A percentile compares a stretch with the other conserved stretches of the same genome.
Evolutionary conservation across 1,140 invertebrate species (phyloP).

Genomic region (Himalopsyche phryganea): DNA sequence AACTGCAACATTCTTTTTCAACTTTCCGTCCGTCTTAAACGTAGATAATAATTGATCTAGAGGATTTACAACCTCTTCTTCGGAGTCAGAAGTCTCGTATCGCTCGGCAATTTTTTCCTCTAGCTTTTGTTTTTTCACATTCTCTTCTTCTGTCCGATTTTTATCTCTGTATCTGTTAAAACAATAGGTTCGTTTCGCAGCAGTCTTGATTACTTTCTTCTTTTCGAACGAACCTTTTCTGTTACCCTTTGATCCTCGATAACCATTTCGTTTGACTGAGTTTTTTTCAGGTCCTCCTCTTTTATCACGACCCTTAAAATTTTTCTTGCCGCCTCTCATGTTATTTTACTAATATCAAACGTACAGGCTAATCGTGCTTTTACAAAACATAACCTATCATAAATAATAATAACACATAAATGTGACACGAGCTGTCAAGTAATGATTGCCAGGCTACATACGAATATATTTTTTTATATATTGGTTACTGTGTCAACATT

Average conservation of each 20-base stretch:
- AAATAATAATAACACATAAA: neutral
- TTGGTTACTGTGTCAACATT: no score
- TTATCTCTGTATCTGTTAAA: conserved; percentile 52
- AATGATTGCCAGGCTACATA: no score
- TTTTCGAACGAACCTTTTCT: conserved; percentile 33
- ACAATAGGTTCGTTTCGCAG: conserved; percentile 44
- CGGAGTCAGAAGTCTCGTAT: conserved; percentile 42
- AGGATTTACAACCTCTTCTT: conserved; percentile 54
- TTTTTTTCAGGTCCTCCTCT: conserved; percentile 14
- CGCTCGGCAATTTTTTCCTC: conserved; percentile 39
- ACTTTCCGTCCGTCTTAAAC: conserved; percentile 41
- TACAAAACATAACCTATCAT: neutral
- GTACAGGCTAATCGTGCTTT: neutral
- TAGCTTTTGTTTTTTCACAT: conserved; percentile 42
- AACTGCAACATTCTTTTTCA: conserved; percentile 35
- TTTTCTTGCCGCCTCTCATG: conserved; percentile 13
- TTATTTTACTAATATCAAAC: neutral
- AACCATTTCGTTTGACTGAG: conserved; percentile 6
- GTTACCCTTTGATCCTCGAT: conserved; percentile 17
- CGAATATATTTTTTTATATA: no score
- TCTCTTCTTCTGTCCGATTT: conserved; percentile 45
- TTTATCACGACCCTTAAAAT: neutral
- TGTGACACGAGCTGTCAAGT: no score
- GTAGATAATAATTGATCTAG: conserved; percentile 55
- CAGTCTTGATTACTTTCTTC: conserved; percentile 35